These are phyloP conservation scores for Neosalanx taihuensis DNA, from an alignment of 2,797 vertebrate species.

Conservation along the genomic window DNA sequence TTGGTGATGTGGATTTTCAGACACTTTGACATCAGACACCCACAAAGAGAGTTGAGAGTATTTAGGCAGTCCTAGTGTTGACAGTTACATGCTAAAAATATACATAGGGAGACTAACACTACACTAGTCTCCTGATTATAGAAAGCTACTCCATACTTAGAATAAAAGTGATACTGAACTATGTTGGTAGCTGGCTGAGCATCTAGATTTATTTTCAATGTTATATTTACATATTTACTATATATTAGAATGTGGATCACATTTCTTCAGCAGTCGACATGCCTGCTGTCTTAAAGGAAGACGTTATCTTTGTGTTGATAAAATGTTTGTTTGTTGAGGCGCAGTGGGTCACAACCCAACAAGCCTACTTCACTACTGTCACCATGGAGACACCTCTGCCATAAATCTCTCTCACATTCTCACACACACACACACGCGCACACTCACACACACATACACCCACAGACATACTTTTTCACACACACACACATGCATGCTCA, in stretches of 20 bases:
- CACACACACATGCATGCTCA: too few relatives aligned
- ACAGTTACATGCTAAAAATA: slow-evolving; percentile 4
- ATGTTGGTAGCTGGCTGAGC: too few relatives aligned
- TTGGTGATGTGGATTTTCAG: slow-evolving; percentile 34
- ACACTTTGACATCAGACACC: slow-evolving; percentile 18
- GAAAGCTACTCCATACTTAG: too few relatives aligned
- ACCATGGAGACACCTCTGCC: not conserved
- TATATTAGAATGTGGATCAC: too few relatives aligned
- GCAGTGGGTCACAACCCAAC: not conserved
- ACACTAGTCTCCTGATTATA: too few relatives aligned
- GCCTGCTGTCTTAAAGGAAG: not conserved
- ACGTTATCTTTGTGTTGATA: not conserved
- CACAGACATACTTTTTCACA: too few relatives aligned
- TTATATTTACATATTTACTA: too few relatives aligned
- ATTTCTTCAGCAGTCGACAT: too few relatives aligned
- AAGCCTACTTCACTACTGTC: not conserved
- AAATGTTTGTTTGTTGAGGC: not conserved
- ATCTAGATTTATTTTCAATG: too few relatives aligned
- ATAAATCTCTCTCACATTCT: slow-evolving; percentile 5
- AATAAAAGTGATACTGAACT: too few relatives aligned
- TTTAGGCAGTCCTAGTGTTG: slow-evolving; percentile 45
- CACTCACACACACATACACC: too few relatives aligned
- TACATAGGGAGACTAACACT: not conserved
- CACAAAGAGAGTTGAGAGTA: slow-evolving; percentile 24
- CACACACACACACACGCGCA: not conserved